phyloP scores from a whole-genome alignment of 1,140 invertebrate genomes.

The Holcopasites calliopsidis region DNA sequence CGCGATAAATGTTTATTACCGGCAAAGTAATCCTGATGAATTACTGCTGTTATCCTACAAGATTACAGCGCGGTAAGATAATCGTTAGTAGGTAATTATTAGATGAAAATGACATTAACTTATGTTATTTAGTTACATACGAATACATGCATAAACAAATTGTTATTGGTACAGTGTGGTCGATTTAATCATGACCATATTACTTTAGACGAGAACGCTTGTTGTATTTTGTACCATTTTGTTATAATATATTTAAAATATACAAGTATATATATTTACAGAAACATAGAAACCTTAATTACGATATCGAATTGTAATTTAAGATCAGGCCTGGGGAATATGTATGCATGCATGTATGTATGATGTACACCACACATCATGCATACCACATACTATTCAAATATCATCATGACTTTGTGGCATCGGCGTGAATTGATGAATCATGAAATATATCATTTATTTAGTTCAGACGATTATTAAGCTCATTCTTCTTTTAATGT shows the following conservation, averaged over 20 bases:
- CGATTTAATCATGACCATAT: conserved; percentile 67
- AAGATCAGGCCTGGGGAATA: no score
- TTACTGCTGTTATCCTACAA: conserved; percentile 56
- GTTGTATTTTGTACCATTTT: conserved; percentile 78
- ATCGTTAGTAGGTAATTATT: conserved; percentile 62
- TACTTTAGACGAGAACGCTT: conserved; percentile 73
- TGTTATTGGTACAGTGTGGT: conserved; percentile 53
- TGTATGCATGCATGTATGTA: no score
- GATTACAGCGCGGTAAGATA: conserved; percentile 60
- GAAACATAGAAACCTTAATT: no score
- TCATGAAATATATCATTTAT: no score
- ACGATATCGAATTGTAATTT: no score
- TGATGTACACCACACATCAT: no score
- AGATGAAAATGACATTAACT: conserved; percentile 66
- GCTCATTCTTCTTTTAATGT: no score
- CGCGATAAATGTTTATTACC: conserved; percentile 67
- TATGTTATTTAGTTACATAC: conserved; percentile 65
- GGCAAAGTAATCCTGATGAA: conserved; percentile 68
- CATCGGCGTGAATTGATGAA: no score
- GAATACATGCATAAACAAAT: conserved; percentile 44
- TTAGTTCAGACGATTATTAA: no score
- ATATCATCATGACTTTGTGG: no score
- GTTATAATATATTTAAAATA: conserved; percentile 78
- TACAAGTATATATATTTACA: conserved; percentile 60
- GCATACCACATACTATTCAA: no score